Evolutionary conservation across 2,797 vertebrate species (phyloP), one percentile per base, ranked within the genome.

Genomic region (Furcifer pardalis): DNA sequence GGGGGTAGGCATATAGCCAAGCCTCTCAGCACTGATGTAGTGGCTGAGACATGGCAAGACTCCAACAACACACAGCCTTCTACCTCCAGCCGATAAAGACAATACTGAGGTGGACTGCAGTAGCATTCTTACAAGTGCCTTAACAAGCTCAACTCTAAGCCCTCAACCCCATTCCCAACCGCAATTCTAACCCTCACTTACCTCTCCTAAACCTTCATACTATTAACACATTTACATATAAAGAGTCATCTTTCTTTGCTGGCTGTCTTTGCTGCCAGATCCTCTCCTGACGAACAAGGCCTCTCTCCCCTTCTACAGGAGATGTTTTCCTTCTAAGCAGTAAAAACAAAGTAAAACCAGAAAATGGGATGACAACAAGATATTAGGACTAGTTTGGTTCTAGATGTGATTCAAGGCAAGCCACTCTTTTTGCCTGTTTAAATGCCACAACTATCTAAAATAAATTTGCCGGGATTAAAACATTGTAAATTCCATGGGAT

Each of bases 1-100:
- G 60, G n/a, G 74, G 87, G 44, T 7, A 80, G 1, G 15, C 80
- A 83, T 0, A 17, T 15, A 81, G 77, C 84, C 77, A 90, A 85
- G 88, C 84, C 74, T 83, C 63, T 46, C 62, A 74, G 7, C 73
- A 35, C 65, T 83, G 73, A 52, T 0, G 0, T 78, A 86, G 52
- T 7, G 25, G 83, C 9, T 56, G 86, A 88, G 73, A 82, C 37
- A 77, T 87, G 2, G 1, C 73, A 89, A 90, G 66, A 52, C 63
- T 82, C 81, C 84, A 92, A 89, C 74, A 77, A 89, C 2, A 19
- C 32, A 85, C 32, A 82, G 62, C 32, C 49, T 69, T 87, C 17
- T 49, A 63, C 25, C 85, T 89, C 75, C 65, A 92, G 72, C 23
- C 46, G 44, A 75, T 44, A 77, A 17, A 81, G 21, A 77, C 30